Conservation (phyloP, 2,797 vertebrate genomes). For the Anguilla pacifica region DNA sequence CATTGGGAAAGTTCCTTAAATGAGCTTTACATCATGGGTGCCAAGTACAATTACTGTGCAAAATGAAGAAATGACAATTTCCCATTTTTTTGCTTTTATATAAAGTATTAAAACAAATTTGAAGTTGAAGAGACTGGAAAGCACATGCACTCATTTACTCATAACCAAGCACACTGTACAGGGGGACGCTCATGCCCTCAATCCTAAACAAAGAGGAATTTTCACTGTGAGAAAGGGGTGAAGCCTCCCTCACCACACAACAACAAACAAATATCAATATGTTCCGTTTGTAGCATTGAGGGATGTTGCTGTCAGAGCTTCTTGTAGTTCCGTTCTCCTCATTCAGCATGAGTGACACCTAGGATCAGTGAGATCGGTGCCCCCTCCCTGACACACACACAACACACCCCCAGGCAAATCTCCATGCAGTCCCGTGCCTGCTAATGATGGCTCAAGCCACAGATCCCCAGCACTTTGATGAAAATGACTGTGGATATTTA, state of each 20-base stretch:
- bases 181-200: background rate
- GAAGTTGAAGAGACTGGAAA: background rate
- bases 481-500: slow-evolving; percentile 65
- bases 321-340: slow-evolving; percentile 35
- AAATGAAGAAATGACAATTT: slow-evolving; percentile 3
- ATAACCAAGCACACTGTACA: background rate
- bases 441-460: slow-evolving; percentile 50
- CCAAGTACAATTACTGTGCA: background rate
- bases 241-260: background rate
- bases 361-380: background rate
- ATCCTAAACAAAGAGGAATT: background rate
- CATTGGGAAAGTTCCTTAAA: background rate
- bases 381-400: slow-evolving; percentile 4
- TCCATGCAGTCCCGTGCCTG: background rate
- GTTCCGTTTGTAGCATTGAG: slow-evolving; percentile 15
- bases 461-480: slow-evolving; percentile 49
- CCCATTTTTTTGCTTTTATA: background rate
- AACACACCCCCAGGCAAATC: background rate
- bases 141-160: background rate
- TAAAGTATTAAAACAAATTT: background rate
- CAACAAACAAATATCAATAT: slow-evolving; percentile 16
- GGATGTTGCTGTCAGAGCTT: slow-evolving; percentile 42
- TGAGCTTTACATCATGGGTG: background rate
- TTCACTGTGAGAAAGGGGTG: background rate
- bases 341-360: slow-evolving; percentile 36